A percentile compares a stretch with the other conserved stretches of the same genome.
Evolutionary conservation across 2,888 invertebrate genomes (phyloP).

Genomic region (Protonemura montana): DNA sequence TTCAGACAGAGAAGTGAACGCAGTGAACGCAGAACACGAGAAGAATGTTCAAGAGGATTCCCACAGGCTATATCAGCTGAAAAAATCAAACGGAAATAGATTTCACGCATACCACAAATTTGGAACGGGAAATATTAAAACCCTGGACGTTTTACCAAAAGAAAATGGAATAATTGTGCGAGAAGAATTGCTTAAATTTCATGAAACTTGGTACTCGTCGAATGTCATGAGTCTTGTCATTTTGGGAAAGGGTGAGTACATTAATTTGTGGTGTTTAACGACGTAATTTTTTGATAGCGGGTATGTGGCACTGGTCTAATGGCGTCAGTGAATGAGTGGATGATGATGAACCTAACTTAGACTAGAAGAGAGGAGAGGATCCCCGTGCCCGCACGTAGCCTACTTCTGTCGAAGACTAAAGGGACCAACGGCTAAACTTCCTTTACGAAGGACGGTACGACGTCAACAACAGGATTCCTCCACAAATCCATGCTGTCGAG

Average conservation of each 20-base stretch:
- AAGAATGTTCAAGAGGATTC: constrained; percentile 89
- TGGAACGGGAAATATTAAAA: constrained; percentile 86
- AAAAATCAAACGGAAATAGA: constrained; percentile 79
- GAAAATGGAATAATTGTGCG: constrained; percentile 85
- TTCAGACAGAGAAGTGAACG: constrained; percentile 92
- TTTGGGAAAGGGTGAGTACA: constrained; percentile 78
- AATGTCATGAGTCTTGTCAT: constrained; percentile 93
- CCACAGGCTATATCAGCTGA: constrained; percentile 90
- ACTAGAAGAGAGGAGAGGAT: no score
- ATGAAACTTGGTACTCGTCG: constrained; percentile 90
- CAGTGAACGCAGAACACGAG: constrained; percentile 95
- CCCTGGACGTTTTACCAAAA: constrained; percentile 80
- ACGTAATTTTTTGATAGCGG: no score
- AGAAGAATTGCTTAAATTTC: constrained; percentile 88
- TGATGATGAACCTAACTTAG: no score
- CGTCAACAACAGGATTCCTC: no score
- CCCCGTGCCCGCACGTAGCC: no score
- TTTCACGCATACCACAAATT: constrained; percentile 92
- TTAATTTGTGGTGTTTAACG: no score
- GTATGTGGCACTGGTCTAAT: no score
- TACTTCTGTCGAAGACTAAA: no score
- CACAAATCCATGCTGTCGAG: no score
- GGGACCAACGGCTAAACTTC: no score
- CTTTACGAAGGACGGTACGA: no score
- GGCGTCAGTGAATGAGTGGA: no score